Base-by-base conservation (phyloP, 2,888 invertebrate genomes). In the Oeneis ivallda region DNA sequence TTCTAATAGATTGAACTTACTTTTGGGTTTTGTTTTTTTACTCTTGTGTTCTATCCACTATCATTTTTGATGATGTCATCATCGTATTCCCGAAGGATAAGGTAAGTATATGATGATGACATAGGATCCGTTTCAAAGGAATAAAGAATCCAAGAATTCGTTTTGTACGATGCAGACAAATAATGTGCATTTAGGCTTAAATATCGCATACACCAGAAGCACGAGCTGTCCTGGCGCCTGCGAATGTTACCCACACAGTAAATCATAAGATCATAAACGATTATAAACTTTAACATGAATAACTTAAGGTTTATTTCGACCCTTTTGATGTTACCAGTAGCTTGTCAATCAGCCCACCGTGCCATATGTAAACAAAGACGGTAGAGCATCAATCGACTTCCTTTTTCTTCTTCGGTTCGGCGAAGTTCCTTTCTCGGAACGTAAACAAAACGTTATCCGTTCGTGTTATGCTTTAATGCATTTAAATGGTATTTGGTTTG, bases 391-490 rank as follows among this genome's bases (percentile, higher is more conserved):
- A 65, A 59, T 77, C 80, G 76, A 80, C 77, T 80, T 80, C 84
- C 83, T 77, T 80, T 77, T 80, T 82, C 79, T 82, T 81, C 79
- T 26, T 79, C 79, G 77, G 72, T 84, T 83, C 82, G 75, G 34
- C 74, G 81, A 82, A 82, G 74, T 76, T 76, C 76, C 74, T 72
- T 84, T 84, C 84, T 76, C 73, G 73, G 79, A 82, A 85, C 75
- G 73, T 75, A 82, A 83, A 76, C 74, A 76, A 75, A 61, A 73
- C 62, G 65, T 67, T 69, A 68, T 67, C 71, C 68, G 63, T 65
- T 17, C 65, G 57, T 64, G 63, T 66, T 56, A 62, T 64, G 53
- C 60, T 65, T 64, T 67, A 70, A 67, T 68, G 64, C 52, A 60
- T 70, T 69, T 66, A 62, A 67, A 70, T 39, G 43, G 11, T 53